Base-by-base conservation (phyloP, 2,797 vertebrate species). In the Phrynocephalus guinanensis region DNA sequence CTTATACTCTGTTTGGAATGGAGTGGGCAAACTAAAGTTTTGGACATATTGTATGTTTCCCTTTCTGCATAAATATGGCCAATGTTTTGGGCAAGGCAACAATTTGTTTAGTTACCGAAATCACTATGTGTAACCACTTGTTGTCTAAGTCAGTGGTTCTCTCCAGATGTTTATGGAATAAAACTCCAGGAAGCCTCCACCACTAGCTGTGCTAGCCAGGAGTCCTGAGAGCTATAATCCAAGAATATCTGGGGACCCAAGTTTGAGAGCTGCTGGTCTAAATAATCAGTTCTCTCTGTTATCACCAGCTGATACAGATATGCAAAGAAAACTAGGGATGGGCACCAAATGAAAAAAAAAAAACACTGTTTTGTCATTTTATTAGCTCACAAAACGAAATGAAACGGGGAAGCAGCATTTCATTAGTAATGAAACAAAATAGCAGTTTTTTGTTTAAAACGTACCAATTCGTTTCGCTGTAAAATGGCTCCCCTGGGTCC, bases 1-100 rank as follows among this genome's bases (percentile, higher is more conserved):
- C 84, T 85, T 60, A 10, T 88, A 7, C 56, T 80, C 30, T 63
- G 9, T 87, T 52, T 52, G 20, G 22, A 30, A 44, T 84, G 33
- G 50, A 85, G 72, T 33, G 76, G 30, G 22, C 87, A 90, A 81
- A 44, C 30, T 28, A 85, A 83, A 88, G 83, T 79, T 33, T 84
- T 52, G 52, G 52, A 52, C 11, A 52, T 44, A 44, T 44, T 44
- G 38, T 44, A 44, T 33, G 26, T 79, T 56, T 16, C 6, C 16
- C 28, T 6, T 52, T 30, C 77, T 79, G 28, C 30, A 28, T 11
- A 30, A 52, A 6, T 9, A 56, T 13, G 30, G 26, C 28, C 56
- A n/a, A 7, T 6, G n/a, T 60, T 28, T 30, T 52, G 76, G 26
- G 13, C 26, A 13, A 30, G 50, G 28, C 11, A 13, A n/a, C 33